These are phyloP conservation scores for Saccostrea cuccullata DNA, from an alignment of 1,140 invertebrate genomes.

Conservation along the genomic window DNA sequence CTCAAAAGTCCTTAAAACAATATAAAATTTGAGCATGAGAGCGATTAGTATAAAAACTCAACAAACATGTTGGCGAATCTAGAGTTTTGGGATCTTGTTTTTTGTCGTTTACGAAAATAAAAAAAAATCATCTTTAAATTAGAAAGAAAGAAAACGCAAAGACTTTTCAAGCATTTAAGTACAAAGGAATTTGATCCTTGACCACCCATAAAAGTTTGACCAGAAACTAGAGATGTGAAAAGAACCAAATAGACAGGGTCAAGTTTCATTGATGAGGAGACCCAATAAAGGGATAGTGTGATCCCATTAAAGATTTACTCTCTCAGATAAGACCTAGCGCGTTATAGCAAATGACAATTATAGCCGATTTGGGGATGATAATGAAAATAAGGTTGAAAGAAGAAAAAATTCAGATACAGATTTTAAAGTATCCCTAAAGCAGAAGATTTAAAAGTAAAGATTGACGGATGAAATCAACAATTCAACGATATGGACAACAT, in stretches of 20 bases:
- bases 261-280: neutral
- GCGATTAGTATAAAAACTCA: no score
- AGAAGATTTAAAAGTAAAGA: no score
- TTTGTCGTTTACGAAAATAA: no score
- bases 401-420: neutral
- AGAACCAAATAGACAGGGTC: neutral
- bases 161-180: neutral
- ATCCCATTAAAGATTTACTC: neutral
- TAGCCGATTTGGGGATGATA: constrained; percentile 3
- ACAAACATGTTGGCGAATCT: no score
- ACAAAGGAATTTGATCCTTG: neutral
- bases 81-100: no score
- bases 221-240: neutral
- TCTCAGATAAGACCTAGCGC: neutral
- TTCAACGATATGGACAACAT: no score
- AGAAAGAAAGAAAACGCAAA: no score
- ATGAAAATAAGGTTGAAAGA: constrained; percentile 10
- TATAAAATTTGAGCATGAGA: no score
- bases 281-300: neutral
- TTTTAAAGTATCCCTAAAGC: no score
- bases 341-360: constrained; percentile 18
- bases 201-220: neutral
- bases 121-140: no score
- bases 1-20: no score
- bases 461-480: no score